phyloP scores from a whole-genome alignment of 2,797 vertebrate species.

The Poecile montanus region DNA sequence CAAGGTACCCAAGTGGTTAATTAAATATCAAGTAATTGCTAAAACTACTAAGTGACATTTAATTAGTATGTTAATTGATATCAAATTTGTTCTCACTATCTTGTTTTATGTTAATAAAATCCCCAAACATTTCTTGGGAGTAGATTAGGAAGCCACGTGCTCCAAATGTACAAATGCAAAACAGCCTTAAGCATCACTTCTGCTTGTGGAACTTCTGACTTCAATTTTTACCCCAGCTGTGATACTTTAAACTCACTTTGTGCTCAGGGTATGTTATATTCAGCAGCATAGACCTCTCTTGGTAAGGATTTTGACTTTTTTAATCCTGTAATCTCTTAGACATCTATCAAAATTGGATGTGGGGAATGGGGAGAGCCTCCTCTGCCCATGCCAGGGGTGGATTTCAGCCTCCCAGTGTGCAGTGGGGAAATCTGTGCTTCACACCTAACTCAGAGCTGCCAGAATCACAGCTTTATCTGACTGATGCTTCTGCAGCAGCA shows the following conservation, averaged over 20 bases:
- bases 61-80: conserved; percentile 79
- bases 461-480: background rate
- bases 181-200: conserved; percentile 42
- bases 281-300: background rate
- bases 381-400: background rate
- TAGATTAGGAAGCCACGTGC: conserved; percentile 68
- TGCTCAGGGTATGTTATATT: background rate
- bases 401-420: background rate
- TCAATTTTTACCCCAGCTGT: background rate
- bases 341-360: background rate
- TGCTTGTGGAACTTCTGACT: conserved; percentile 24
- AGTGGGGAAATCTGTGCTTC: background rate
- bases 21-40: conserved; percentile 78
- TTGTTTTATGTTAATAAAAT: conserved; percentile 78
- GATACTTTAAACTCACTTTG: background rate
- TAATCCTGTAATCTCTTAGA: background rate
- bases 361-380: background rate
- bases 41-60: conserved; percentile 77
- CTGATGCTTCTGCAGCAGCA: background rate
- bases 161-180: conserved; percentile 49
- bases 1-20: conserved; percentile 73
- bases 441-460: fast-evolving
- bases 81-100: conserved; percentile 73
- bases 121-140: conserved; percentile 68
- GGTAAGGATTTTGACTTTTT: background rate